These are phyloP conservation scores for Polyodon spathula DNA, from an alignment of 2,113 vertebrate genomes.

Conservation along the genomic window DNA sequence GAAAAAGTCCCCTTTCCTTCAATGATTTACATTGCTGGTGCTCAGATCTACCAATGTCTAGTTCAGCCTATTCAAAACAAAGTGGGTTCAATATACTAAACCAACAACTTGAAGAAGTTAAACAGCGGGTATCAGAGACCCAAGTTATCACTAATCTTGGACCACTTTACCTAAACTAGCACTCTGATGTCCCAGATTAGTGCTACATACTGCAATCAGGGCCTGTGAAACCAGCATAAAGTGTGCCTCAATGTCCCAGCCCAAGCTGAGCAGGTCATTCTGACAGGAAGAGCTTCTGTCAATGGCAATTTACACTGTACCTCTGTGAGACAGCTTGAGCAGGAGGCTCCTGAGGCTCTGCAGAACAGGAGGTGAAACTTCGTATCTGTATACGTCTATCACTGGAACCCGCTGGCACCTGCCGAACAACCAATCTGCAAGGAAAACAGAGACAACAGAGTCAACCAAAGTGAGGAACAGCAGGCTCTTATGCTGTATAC, in stretches of 20 bases:
- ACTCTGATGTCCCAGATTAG: constrained; percentile 31
- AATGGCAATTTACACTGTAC: constrained; percentile 42
- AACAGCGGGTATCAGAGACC: no score
- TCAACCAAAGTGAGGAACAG: no score
- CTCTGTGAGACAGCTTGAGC: constrained; percentile 73
- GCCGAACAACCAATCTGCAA: constrained; percentile 79
- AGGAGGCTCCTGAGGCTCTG: constrained; percentile 67
- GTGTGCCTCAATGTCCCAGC: no score
- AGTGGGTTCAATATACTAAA: no score
- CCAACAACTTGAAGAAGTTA: no score
- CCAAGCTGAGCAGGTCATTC: no score
- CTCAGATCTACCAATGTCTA: no score
- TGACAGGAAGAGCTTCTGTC: constrained; percentile 15
- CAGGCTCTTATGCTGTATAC: no score
- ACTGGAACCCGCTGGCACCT: constrained; percentile 67
- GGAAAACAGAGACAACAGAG: constrained; percentile 14
- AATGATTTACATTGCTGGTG: no score
- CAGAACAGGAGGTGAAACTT: constrained; percentile 62
- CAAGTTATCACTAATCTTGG: no score
- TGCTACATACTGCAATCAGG: constrained; percentile 1
- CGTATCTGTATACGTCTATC: constrained; percentile 56
- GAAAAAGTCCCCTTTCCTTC: no score
- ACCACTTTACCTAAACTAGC: constrained; percentile 8
- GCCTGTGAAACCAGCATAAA: constrained; percentile 7
- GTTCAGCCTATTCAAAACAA: no score